Evolutionary conservation across 2,888 invertebrate species (phyloP), one percentile per base, ranked within the genome.

Genomic region (Timandra comae): DNA sequence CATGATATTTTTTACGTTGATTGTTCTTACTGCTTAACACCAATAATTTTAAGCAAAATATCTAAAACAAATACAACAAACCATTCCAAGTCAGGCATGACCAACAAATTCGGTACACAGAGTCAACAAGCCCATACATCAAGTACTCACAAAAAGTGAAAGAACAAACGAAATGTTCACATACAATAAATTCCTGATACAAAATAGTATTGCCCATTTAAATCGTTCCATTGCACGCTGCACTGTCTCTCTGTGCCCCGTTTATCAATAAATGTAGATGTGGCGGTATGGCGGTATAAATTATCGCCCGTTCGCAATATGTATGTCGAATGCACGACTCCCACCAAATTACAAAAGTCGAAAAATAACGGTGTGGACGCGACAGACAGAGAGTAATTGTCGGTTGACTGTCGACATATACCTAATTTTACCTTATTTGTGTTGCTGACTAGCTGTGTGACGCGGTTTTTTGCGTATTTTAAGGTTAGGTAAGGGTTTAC

Each of bases 301-400:
- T 76, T 73, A 72, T 66, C 56, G 55, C 46, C 33, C 51, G 38
- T 44, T 47, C 49, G 61, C 64, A 50, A 68, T 72, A 71, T 68
- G 64, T 53, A 51, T 52, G 55, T 43, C n/a, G n/a, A n/a, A n/a
- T n/a, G n/a, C n/a, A 46, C n/a, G 54, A 56, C 58, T 62, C 52
- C 57, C 61, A 44, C 61, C 61, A 70, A 77, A 77, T 77, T 72
- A 76, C 71, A 65, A n/a, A n/a, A 63, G 54, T 54, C 60, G 68
- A 72, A 77, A 78, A 75, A 76, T 68, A 68, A 64, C 61, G 57
- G 50, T 39, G 44, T 52, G 56, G 49, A 45, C 52, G 44, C n/a
- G 44, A 39, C 49, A 50, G 73, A 71, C 75, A 69, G 68, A 69
- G 75, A 78, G 63, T 78, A 68, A 80, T 79, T 71, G 72, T 70